A percentile compares a stretch with the other conserved stretches of the same genome.
phyloP scores from a whole-genome alignment of 2,888 invertebrate species.

The Eutolmus rufibarbis region DNA sequence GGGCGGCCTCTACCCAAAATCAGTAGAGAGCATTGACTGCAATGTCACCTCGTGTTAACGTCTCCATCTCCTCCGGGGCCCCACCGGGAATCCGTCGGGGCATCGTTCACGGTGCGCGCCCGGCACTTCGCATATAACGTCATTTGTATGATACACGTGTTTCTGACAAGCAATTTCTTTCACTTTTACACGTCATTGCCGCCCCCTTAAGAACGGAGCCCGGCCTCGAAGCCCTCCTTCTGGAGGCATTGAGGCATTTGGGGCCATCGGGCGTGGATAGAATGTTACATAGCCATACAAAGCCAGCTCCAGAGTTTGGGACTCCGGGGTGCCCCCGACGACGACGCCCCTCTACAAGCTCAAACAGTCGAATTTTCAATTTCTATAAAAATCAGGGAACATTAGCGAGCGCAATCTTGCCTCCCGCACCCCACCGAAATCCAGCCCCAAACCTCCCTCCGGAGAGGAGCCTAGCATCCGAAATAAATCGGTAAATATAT shows the following conservation, averaged over 20 bases:
- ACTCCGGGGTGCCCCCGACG: neutral
- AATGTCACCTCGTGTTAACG: slow-evolving; percentile 34
- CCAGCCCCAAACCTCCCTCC: neutral
- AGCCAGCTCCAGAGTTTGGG: neutral
- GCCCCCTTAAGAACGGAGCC: neutral
- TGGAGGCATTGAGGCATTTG: neutral
- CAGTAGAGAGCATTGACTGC: slow-evolving; percentile 9
- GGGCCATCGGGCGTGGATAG: neutral
- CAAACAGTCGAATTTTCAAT: slow-evolving; percentile 26
- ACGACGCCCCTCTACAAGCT: neutral
- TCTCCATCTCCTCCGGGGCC: neutral
- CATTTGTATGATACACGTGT: slow-evolving; percentile 38
- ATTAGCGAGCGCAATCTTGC: slow-evolving; percentile 9
- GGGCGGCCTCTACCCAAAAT: neutral
- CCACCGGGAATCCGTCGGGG: neutral
- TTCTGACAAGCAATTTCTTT: slow-evolving; percentile 41
- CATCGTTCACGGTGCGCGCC: neutral
- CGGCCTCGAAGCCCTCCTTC: neutral
- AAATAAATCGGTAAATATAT: slow-evolving; percentile 23
- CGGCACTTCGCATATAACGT: slow-evolving; percentile 22
- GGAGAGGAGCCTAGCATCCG: neutral
- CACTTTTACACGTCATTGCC: slow-evolving; percentile 38
- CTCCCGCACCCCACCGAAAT: neutral
- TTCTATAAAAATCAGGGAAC: slow-evolving; percentile 32
- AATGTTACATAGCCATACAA: neutral